phyloP scores from a whole-genome alignment of 2,888 invertebrate species.

The Pteria penguin region DNA sequence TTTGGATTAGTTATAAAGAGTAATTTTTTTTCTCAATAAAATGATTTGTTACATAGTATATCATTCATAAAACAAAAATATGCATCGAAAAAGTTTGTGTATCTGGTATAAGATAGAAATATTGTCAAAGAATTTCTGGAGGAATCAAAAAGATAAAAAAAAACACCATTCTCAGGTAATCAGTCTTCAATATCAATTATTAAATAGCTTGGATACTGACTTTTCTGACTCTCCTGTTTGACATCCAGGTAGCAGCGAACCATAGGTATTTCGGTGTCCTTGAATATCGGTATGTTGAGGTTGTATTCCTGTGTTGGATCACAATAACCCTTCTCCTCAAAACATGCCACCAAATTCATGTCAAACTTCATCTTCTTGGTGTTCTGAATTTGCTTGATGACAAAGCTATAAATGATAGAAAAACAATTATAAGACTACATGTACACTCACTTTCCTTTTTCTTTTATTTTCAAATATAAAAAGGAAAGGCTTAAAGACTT shows the following conservation, averaged over 20 bases:
- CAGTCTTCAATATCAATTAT: not conserved
- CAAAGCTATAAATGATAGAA: constrained; percentile 33
- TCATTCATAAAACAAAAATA: too few species aligned
- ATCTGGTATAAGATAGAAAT: too few species aligned
- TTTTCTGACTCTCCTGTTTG: constrained; percentile 1
- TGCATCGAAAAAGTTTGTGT: too few species aligned
- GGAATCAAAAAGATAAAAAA: constrained; percentile 2
- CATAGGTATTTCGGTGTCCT: constrained; percentile 50
- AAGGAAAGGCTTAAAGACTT: too few species aligned
- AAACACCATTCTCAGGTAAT: not conserved
- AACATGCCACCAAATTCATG: constrained; percentile 41
- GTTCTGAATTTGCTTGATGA: constrained; percentile 47
- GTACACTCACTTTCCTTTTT: too few species aligned
- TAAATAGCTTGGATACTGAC: not conserved
- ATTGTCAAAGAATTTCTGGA: too few species aligned
- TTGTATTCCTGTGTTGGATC: constrained; percentile 5
- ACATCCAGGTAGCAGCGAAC: constrained; percentile 49
- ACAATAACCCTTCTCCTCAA: constrained; percentile 46
- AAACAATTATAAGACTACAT: too few species aligned
- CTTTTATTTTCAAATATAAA: too few species aligned
- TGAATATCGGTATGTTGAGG: constrained; percentile 37
- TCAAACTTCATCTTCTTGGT: constrained; percentile 48
- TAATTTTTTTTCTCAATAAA: too few species aligned
- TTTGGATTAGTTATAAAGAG: too few species aligned
- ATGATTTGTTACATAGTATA: too few species aligned